Conservation (phyloP, 2,888 invertebrate species). For the Xestia sexstrigata region DNA sequence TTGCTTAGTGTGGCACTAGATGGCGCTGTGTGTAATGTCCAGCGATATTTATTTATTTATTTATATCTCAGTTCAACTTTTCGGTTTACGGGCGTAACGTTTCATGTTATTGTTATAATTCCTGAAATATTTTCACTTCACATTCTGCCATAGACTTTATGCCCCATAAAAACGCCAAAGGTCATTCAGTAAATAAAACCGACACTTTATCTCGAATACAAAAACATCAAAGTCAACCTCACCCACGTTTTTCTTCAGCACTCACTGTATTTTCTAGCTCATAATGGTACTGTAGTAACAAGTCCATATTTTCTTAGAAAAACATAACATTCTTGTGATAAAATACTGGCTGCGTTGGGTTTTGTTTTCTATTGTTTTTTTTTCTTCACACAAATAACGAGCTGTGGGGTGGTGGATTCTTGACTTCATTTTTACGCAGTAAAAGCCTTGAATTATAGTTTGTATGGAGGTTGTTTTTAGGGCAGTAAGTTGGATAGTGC, state of each 20-base stretch:
- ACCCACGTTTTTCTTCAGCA: conserved; percentile 23
- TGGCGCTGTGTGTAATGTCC: no score
- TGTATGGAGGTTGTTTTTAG: not conserved
- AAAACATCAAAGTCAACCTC: conserved; percentile 3
- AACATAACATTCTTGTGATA: conserved; percentile 18
- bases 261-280: conserved; percentile 31
- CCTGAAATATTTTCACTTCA: not conserved
- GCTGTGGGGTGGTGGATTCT: conserved; percentile 23
- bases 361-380: conserved; percentile 42
- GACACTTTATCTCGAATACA: not conserved
- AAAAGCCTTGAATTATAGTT: conserved; percentile 2
- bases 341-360: conserved; percentile 11
- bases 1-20: no score
- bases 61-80: not conserved
- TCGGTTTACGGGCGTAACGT: not conserved
- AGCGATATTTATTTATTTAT: no score
- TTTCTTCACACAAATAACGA: conserved; percentile 38
- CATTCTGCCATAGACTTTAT: not conserved
- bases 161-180: not conserved
- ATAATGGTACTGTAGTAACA: conserved; percentile 28
- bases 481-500: not conserved
- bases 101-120: not conserved
- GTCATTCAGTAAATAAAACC: conserved; percentile 7
- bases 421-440: conserved; percentile 23
- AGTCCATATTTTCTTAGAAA: conserved; percentile 47